A percentile compares a stretch with the other conserved stretches of the same genome.
Conservation (phyloP, 1,140 invertebrate species). For the Drosophila ercepeae region DNA sequence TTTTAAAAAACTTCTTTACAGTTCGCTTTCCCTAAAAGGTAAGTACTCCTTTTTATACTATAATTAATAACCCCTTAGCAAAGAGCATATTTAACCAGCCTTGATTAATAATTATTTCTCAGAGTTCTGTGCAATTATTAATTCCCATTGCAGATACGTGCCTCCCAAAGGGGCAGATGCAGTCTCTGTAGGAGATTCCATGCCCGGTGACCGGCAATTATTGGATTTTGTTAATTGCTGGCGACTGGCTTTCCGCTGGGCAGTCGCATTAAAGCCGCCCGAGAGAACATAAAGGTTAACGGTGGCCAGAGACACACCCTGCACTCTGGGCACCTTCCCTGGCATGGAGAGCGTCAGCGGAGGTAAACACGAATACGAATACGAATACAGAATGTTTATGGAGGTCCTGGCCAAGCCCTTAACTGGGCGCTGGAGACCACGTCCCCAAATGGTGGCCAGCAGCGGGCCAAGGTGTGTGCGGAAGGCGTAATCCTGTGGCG, state of each 20-base stretch:
- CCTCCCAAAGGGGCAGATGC: conserved; percentile 19
- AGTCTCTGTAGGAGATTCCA: conserved; percentile 7
- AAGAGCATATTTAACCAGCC: not conserved
- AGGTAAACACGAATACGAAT: conserved; percentile 64
- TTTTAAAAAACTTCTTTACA: no score
- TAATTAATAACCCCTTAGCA: not conserved
- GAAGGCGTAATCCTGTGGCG: conserved; percentile 46
- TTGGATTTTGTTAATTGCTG: conserved; percentile 76
- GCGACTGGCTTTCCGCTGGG: conserved; percentile 5
- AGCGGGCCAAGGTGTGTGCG: not conserved
- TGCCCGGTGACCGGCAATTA: conserved; percentile 42
- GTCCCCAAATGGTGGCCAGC: conserved; percentile 28
- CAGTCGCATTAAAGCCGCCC: conserved; percentile 25
- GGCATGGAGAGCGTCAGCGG: conserved; percentile 15
- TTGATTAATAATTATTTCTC: not conserved
- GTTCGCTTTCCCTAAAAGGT: no score
- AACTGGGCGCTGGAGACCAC: conserved; percentile 57
- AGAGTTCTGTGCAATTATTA: conserved; percentile 8
- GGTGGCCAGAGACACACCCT: conserved; percentile 52
- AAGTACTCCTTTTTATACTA: not conserved
- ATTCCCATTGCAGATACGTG: conserved; percentile 11
- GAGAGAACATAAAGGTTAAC: conserved; percentile 54
- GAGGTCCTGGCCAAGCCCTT: conserved; percentile 51
- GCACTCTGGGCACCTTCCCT: not conserved
- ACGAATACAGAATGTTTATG: conserved; percentile 47